These are phyloP conservation scores for Apogon talboti DNA, from an alignment of 2,797 vertebrate genomes.

Conservation along the genomic window DNA sequence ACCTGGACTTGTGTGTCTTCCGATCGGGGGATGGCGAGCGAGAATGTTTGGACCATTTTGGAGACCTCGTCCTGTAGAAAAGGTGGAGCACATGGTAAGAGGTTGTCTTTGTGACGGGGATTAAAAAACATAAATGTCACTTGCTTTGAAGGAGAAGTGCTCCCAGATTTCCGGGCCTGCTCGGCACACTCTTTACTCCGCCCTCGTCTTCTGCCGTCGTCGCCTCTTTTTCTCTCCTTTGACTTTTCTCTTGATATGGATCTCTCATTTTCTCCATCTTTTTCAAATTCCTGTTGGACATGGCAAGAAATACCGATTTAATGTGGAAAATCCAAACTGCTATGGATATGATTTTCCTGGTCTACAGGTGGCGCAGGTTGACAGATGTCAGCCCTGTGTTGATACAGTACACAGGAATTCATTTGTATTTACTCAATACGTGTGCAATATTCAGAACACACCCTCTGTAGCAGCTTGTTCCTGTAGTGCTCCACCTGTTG, in stretches of 20 bases:
- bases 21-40: conserved; percentile 79
- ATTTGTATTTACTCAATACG: no score
- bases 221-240: conserved; percentile 79
- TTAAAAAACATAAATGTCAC: neutral
- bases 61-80: conserved; percentile 77
- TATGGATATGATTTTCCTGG: neutral
- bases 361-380: neutral
- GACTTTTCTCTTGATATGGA: conserved; percentile 74
- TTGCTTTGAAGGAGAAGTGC: conserved; percentile 77
- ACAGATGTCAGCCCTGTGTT: no score
- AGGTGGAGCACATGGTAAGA: neutral
- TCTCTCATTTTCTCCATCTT: conserved; percentile 80
- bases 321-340: neutral
- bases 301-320: neutral
- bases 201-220: conserved; percentile 73
- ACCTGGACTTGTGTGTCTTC: conserved; percentile 78
- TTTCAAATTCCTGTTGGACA: conserved; percentile 83
- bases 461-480: conserved; percentile 86
- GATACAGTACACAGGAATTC: neutral
- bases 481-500: conserved; percentile 86
- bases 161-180: conserved; percentile 69
- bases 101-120: neutral
- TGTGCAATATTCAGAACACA: conserved; percentile 43
- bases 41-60: conserved; percentile 83
- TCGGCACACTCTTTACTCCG: conserved; percentile 77